Evolutionary conservation across 2,888 invertebrate species (phyloP), one percentile per base, ranked within the genome.

Genomic region (Tachystola acroxantha): DNA sequence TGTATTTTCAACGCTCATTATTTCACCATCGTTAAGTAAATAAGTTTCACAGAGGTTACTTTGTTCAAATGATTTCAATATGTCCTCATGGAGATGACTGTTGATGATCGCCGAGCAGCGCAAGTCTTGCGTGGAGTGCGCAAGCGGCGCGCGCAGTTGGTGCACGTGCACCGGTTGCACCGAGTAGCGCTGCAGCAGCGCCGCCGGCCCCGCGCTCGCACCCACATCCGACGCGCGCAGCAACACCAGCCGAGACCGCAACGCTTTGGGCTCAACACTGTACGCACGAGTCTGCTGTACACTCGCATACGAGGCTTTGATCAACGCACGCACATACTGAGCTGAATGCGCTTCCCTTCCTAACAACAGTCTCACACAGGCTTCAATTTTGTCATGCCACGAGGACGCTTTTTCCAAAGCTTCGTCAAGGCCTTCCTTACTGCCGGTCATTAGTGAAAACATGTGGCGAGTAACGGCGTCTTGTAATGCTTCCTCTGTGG

Each of bases 11-110:
- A n/a, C n/a, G n/a, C n/a, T n/a, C n/a, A n/a, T n/a, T n/a, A n/a
- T n/a, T n/a, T n/a, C n/a, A n/a, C n/a, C n/a, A n/a, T 63, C 43
- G 19, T 60, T 60, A 2, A 56, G 24, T 0, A 66, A 34, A 32
- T 69, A 76, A 0, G 67, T 56, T 10, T 70, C 64, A 33, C 76
- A 76, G 1, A 64, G 46, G 29, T 72, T 72, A 27, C 42, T 62
- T 2, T 50, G 51, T 3, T 68, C 46, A 30, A 64, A 78, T 0
- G 28, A 44, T n/a, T 64, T 43, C 4, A 66, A 7, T 2, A 70
- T 34, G 0, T 62, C 53, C 0, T 42, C 40, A 3, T 60, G 56
- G 0, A 77, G 52, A 27, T 70, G 48, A 1, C 9, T n/a, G n/a
- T n/a, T n/a, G n/a, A n/a, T n/a, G n/a, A n/a, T n/a, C n/a, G n/a